These are phyloP conservation scores for Scaptomyza tumidula DNA, from an alignment of 2,888 invertebrate genomes.

Conservation along the genomic window DNA sequence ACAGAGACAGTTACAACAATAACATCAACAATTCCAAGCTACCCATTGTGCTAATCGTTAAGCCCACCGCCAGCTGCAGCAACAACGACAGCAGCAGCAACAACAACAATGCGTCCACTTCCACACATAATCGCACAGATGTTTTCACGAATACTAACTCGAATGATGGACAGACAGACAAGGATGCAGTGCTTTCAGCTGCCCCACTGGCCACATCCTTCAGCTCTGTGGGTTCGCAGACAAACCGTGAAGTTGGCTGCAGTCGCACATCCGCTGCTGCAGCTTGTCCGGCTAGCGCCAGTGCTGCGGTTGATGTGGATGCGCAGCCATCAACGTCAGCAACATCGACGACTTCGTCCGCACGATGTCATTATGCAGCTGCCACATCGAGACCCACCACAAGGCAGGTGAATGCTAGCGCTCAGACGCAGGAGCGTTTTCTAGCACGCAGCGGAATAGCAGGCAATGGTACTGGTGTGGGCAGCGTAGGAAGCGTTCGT, in stretches of 20 bases:
- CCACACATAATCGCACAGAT: constrained; percentile 58
- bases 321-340: constrained; percentile 82
- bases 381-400: constrained; percentile 51
- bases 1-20: constrained; percentile 15
- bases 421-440: constrained; percentile 82
- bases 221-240: constrained; percentile 63
- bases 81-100: constrained; percentile 16
- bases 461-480: constrained; percentile 1
- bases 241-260: constrained; percentile 71
- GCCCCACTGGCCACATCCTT: constrained; percentile 43
- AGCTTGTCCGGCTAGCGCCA: constrained; percentile 27
- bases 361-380: constrained; percentile 82
- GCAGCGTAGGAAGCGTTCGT: constrained; percentile 12
- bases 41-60: constrained; percentile 58
- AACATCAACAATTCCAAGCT: constrained; percentile 29
- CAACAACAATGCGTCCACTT: constrained; percentile 38
- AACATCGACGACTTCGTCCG: constrained; percentile 50
- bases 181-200: constrained; percentile 32
- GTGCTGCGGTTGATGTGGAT: constrained; percentile 62
- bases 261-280: constrained; percentile 71
- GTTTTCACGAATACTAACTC: constrained; percentile 82
- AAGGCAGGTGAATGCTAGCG: constrained; percentile 82
- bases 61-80: constrained; percentile 35
- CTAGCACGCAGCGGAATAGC: constrained; percentile 53
- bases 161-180: constrained; percentile 71